Evolutionary conservation across 1,140 invertebrate species (phyloP).

Genomic region (Diuraphis noxia): DNA sequence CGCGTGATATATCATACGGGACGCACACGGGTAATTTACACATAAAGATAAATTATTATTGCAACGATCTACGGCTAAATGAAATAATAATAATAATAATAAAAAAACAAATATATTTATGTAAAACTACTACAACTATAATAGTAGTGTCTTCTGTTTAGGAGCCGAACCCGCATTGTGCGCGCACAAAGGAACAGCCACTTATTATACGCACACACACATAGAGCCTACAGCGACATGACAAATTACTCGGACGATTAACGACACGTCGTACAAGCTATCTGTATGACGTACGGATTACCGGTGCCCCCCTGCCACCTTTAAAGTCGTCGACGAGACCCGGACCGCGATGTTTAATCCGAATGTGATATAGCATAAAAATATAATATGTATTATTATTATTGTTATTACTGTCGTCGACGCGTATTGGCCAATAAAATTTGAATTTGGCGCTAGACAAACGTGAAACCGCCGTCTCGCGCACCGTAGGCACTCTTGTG

Average conservation of each 20-base stretch:
- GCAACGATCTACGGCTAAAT: constrained; percentile 1
- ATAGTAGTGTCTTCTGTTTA: constrained; percentile 28
- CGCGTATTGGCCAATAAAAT: not conserved
- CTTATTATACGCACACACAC: not conserved
- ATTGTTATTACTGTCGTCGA: not conserved
- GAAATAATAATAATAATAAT: not conserved
- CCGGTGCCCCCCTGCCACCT: not conserved
- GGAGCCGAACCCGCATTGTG: constrained; percentile 28
- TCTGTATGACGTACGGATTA: not conserved
- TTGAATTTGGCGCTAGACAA: not conserved
- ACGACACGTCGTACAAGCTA: not conserved
- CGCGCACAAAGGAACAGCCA: constrained; percentile 28
- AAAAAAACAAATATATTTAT: constrained; percentile 25
- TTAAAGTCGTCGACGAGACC: not conserved
- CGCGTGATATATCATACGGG: not conserved
- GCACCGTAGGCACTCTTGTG: too few relatives aligned
- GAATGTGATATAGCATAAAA: not conserved
- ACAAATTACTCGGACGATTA: constrained; percentile 32
- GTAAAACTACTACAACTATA: not conserved
- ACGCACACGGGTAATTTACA: constrained; percentile 48
- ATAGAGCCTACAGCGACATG: not conserved
- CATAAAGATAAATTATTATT: constrained; percentile 37
- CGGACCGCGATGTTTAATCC: not conserved
- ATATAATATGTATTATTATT: not conserved
- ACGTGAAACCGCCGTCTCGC: not conserved